These are phyloP conservation scores for Colossoma macropomum DNA, from an alignment of 2,113 vertebrate species.

Conservation along the genomic window DNA sequence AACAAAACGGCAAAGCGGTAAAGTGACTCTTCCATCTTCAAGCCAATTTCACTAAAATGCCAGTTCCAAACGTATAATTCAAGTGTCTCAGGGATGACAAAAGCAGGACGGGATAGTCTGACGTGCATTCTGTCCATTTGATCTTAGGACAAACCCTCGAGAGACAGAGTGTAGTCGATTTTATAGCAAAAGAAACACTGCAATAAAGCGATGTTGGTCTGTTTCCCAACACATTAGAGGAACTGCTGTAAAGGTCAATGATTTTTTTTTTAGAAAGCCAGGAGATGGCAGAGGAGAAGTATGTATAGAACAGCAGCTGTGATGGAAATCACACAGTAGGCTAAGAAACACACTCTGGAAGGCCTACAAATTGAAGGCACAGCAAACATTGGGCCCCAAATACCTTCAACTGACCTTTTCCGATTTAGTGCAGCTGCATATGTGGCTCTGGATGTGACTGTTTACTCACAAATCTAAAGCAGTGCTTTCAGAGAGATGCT, in stretches of 20 bases:
- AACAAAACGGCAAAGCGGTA: constrained; percentile 34
- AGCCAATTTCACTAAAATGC: constrained; percentile 35
- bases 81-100: constrained; percentile 23
- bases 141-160: not conserved
- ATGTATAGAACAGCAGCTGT: not conserved
- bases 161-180: not conserved
- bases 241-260: constrained; percentile 4
- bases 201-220: not conserved
- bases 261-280: not conserved
- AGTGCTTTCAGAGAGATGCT: not conserved
- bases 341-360: not conserved
- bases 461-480: constrained; percentile 14
- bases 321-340: no score
- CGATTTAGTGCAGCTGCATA: not conserved
- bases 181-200: not conserved
- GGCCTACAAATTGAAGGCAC: not conserved
- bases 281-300: not conserved
- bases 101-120: constrained; percentile 1
- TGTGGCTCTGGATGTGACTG: not conserved
- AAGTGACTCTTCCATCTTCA: constrained; percentile 47
- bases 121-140: constrained; percentile 20
- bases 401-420: not conserved
- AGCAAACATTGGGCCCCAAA: not conserved
- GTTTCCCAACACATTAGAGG: not conserved
- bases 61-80: constrained; percentile 46